These are phyloP conservation scores for Cyprinodon brontotheroides DNA, from an alignment of 2,113 vertebrate genomes.

Conservation along the genomic window DNA sequence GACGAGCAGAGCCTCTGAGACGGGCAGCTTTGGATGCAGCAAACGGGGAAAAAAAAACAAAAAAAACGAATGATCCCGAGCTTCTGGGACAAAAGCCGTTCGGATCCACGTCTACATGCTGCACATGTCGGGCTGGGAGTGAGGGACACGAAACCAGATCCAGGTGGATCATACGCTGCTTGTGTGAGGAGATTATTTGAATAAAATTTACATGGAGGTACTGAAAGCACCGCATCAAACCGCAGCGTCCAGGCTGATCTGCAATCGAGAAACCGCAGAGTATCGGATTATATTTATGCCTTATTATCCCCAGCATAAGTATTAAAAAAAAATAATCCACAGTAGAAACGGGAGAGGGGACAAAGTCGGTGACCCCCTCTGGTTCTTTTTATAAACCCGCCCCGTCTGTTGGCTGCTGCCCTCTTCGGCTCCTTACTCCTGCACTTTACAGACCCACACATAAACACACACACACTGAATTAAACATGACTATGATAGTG, in stretches of 20 bases:
- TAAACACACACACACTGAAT: constrained; percentile 70
- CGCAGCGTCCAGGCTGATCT: background rate
- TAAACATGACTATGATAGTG: constrained; percentile 79
- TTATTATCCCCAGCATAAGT: background rate
- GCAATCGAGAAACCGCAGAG: background rate
- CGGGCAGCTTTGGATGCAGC: background rate
- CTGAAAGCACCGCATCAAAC: background rate
- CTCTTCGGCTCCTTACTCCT: constrained; percentile 37
- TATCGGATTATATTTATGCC: background rate
- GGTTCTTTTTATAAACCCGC: constrained; percentile 10
- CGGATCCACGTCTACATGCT: background rate
- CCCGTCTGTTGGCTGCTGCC: background rate
- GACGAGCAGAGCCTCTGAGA: background rate
- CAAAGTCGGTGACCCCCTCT: constrained; percentile 13
- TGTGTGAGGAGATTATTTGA: constrained; percentile 47
- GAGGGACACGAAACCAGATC: background rate
- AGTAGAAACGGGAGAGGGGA: background rate
- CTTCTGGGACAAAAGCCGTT: background rate
- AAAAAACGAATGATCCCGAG: constrained; percentile 3
- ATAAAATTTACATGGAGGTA: constrained; percentile 59
- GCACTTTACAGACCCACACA: constrained; percentile 40
- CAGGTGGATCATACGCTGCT: background rate
- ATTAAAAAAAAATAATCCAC: background rate
- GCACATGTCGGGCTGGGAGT: background rate
- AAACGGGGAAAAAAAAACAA: background rate